Base-by-base conservation (phyloP, 2,888 invertebrate genomes). In the Callimorpha dominula region DNA sequence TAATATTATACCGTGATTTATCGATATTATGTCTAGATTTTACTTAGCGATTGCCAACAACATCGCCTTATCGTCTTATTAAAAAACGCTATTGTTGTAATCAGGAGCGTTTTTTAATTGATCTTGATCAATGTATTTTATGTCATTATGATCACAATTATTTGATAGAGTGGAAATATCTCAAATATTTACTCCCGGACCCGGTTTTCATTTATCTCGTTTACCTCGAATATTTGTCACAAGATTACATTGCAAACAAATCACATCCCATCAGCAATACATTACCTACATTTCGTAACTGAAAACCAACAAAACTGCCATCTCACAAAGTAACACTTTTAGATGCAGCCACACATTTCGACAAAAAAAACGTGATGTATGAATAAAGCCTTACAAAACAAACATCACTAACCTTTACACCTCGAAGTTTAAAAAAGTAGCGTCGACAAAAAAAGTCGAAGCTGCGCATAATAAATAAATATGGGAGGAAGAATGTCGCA, bases 401-500 rank as follows among this genome's bases (percentile, higher is more conserved):
- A 89, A 89, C 80, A 89, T 46, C 46, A 80, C 83, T 86, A 89
- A 88, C 88, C 86, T 89, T 88, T 87, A 86, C 87, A 88, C 88
- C 85, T 87, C 83, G 72, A 71, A 74, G 75, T 80, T 86, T 79
- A 81, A 85, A 87, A 89, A 87, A 87, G 91, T 87, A 89, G 86
- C 86, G 81, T 87, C 78, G 72, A 86, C 87, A 86, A 86, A 88
- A 31, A 87, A 83, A 74, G 78, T 77, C 80, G 77, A 77, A 74
- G 79, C 78, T 81, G 49, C 65, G 50, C 82, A 82, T 81, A 84
- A 88, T 85, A 88, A 68, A 68, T 68, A 68, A 87, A 86, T 84
- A 88, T 86, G 60, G 84, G 85, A 72, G 76, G 82, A 88, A 91
- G 91, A 92, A 91, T 92, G 88, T 92, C 90, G 81, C 92, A 87